Base-by-base conservation (phyloP, 2,113 vertebrate genomes). In the Limnothrissa miodon region DNA sequence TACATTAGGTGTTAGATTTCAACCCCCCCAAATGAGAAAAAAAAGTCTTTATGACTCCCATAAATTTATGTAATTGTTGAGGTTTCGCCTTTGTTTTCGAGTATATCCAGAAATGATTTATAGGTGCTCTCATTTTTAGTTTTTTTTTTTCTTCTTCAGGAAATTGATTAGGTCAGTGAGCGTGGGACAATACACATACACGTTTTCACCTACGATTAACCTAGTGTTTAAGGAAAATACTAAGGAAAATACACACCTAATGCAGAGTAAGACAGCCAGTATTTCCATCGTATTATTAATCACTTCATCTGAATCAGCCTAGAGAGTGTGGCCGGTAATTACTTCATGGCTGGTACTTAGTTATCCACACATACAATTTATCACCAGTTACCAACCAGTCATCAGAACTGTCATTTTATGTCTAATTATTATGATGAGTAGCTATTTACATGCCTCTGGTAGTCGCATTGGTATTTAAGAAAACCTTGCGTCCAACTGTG, bases 1-100 rank as follows among this genome's bases (percentile, higher is more conserved):
- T 87, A 91, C 89, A 91, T 91, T 85, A 89, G 89, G 90, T 90
- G 88, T 91, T 85, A 80, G 80, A 90, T 91, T 91, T 90, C 90
- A 17, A 45, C 66, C 33, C 33, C 66, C 33, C 66, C 66, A 29
- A 29, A 80, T 79, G 81, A 85, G 8, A 33, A 36, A 74, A 74
- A 80, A 66, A 74, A 88, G 82, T 80, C 81, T 91, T 91, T 90
- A 91, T 53, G 82, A 86, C 84, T 1, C 39, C 51, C 84, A 83
- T 89, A 90, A 91, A 91, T 89, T 87, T 85, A 84, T 87, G 70
- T 89, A 91, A 90, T 89, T 90, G 85, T 89, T 90, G 74, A 80
- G 80, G 17, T 83, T 84, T 81, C 46, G 80, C 70, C 66, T 62
- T 19, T 82, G 74, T 81, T 86, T 83, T 82, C 56, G 79, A 83